Evolutionary conservation across 2,113 vertebrate species (phyloP), one percentile per base, ranked within the genome.

Genomic region (Shinisaurus crocodilurus): DNA sequence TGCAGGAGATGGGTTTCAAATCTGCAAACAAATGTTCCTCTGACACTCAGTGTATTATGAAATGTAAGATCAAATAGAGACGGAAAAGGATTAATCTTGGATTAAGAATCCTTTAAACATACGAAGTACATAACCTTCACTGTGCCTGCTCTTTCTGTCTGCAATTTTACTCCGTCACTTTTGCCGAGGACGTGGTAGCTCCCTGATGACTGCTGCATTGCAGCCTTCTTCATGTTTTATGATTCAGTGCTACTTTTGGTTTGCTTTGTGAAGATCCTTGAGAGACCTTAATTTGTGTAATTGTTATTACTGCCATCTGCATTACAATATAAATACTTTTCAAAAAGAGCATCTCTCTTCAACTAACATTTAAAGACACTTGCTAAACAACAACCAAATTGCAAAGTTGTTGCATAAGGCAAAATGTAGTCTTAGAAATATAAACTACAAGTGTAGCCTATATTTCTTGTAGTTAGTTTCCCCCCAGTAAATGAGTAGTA

Each of bases 261-360:
- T 92, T 94, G 93, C 96, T 97, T 95, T 92, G 93, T 83, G 96
- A 95, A 97, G 97, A 97, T 96, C 96, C 94, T 96, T 94, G 95
- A 91, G 96, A 97, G 96, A 96, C 96, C 96, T 97, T 97, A 95
- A 96, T 95, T 94, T 92, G 94, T 96, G 95, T 96, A 97, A 96
- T 97, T 97, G 96, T 97, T 96, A 95, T 97, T 97, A 97, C 95
- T 95, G 93, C 96, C 96, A 97, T 96, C 97, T 97, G 96, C 96
- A 96, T 97, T 97, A 97, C 45, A 88, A 93, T 96, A 96, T 97
- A 97, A 97, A 97, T 97, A 97, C 96, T 96, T 97, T 96, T 97
- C 95, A 96, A 93, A 97, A 97, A 96, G 91, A 92, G 94, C 96
- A 92, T 84, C 95, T 96, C 93, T 96, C 94, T 95, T 96, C 95